phyloP scores from a whole-genome alignment of 1,140 invertebrate species.

The Adelges cooleyi region DNA sequence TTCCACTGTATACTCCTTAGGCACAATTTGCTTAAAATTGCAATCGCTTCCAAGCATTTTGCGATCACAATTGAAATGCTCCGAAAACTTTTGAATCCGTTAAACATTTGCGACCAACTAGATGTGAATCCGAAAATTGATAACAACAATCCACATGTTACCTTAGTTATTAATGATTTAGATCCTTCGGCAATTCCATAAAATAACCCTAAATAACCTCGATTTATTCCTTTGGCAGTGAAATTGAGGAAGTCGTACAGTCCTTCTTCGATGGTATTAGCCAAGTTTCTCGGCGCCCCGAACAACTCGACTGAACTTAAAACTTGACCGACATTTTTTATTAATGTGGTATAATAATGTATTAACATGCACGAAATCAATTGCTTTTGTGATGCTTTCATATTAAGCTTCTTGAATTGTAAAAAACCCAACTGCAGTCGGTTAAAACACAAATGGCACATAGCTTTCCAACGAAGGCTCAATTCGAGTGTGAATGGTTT shows the following conservation, averaged over 20 bases:
- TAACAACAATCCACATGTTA: constrained; percentile 70
- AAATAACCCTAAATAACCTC: constrained; percentile 72
- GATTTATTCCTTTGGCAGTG: constrained; percentile 69
- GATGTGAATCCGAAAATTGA: constrained; percentile 83
- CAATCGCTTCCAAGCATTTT: too few species aligned
- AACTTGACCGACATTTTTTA: constrained; percentile 83
- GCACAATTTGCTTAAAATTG: too few species aligned
- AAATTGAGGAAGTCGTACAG: constrained; percentile 72
- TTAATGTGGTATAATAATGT: constrained; percentile 80
- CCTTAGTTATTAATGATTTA: constrained; percentile 64
- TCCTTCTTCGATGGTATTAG: constrained; percentile 69
- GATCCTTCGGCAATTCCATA: constrained; percentile 71
- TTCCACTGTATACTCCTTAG: too few species aligned
- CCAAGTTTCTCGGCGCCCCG: constrained; percentile 74
- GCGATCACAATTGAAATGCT: too few species aligned
- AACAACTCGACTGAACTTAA: constrained; percentile 84
- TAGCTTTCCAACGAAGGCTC: constrained; percentile 58
- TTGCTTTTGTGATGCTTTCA: constrained; percentile 63
- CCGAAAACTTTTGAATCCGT: constrained; percentile 46
- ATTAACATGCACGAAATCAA: constrained; percentile 69
- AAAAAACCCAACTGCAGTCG: constrained; percentile 76
- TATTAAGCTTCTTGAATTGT: constrained; percentile 57
- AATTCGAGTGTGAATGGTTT: constrained; percentile 55
- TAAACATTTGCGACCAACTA: constrained; percentile 82
- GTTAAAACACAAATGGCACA: constrained; percentile 79